Evolutionary conservation across 2,888 invertebrate species (phyloP).

Genomic region (Oxyscelio sp.): DNA sequence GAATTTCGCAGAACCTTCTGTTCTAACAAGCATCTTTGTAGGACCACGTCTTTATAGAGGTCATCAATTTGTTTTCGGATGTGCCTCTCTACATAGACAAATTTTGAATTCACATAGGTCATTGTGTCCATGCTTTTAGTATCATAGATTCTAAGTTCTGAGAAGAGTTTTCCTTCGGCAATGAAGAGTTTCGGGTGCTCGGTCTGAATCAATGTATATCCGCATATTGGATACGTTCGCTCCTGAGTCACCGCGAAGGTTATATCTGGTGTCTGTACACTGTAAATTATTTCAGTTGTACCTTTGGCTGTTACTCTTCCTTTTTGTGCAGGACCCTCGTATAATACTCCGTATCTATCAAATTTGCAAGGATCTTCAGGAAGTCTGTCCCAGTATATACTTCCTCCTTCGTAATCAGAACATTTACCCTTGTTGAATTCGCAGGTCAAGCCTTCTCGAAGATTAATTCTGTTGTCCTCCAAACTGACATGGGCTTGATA

Average conservation of each 20-base stretch:
- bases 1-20: too few species aligned
- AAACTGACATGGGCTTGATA: neutral
- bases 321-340: slow-evolving; percentile 13
- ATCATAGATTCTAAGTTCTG: too few species aligned
- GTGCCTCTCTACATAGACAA: too few species aligned
- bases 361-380: slow-evolving; percentile 49
- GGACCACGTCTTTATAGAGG: too few species aligned
- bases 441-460: neutral
- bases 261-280: neutral
- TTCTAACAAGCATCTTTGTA: too few species aligned
- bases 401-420: slow-evolving; percentile 31
- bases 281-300: slow-evolving; percentile 19
- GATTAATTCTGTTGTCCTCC: neutral
- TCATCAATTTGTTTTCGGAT: too few species aligned
- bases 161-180: too few species aligned
- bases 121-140: too few species aligned
- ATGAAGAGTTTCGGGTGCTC: too few species aligned
- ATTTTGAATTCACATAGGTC: too few species aligned
- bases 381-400: slow-evolving; percentile 24
- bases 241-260: slow-evolving; percentile 36
- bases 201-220: too few species aligned
- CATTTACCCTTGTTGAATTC: slow-evolving; percentile 4
- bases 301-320: neutral
- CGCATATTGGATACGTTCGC: too few species aligned
- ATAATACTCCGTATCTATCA: slow-evolving; percentile 41